These are phyloP conservation scores for Lacerta agilis DNA, from an alignment of 2,797 vertebrate genomes.

Conservation along the genomic window DNA sequence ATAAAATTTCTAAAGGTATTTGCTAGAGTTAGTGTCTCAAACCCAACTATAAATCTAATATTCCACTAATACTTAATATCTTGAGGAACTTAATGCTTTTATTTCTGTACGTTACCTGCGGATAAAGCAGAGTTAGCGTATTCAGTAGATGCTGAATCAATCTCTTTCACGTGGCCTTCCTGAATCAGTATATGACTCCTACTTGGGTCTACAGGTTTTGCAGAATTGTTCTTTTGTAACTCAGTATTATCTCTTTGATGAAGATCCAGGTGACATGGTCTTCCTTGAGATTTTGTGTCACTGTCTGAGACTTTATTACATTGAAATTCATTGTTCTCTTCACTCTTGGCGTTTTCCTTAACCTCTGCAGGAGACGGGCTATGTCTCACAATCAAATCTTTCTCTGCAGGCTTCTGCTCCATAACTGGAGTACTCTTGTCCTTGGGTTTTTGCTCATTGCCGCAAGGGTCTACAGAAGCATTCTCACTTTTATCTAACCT, in stretches of 20 bases:
- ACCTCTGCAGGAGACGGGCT: constrained; percentile 53
- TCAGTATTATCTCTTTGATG: constrained; percentile 85
- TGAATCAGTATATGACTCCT: constrained; percentile 85
- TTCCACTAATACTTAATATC: constrained; percentile 66
- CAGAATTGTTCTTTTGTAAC: constrained; percentile 78
- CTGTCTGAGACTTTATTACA: constrained; percentile 69
- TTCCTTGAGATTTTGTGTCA: constrained; percentile 89
- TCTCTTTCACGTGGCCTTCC: constrained; percentile 86
- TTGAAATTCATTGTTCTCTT: constrained; percentile 58
- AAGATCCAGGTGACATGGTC: constrained; percentile 93
- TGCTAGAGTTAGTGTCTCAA: constrained; percentile 73
- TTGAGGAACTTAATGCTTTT: constrained; percentile 74
- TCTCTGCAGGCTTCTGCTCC: constrained; percentile 47
- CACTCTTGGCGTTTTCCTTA: constrained; percentile 50
- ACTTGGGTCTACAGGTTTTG: constrained; percentile 83
- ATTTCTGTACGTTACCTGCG: constrained; percentile 98
- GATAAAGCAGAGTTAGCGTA: constrained; percentile 88
- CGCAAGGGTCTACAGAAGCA: constrained; percentile 28
- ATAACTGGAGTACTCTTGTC: constrained; percentile 52
- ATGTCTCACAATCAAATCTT: constrained; percentile 47
- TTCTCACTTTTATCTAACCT: constrained; percentile 39
- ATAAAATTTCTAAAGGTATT: constrained; percentile 56
- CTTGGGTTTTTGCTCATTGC: constrained; percentile 50
- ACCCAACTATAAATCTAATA: constrained; percentile 65
- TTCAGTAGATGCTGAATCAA: constrained; percentile 81